Evolutionary conservation across 2,888 invertebrate genomes (phyloP).

Genomic region (Bruchidius siliquastri): DNA sequence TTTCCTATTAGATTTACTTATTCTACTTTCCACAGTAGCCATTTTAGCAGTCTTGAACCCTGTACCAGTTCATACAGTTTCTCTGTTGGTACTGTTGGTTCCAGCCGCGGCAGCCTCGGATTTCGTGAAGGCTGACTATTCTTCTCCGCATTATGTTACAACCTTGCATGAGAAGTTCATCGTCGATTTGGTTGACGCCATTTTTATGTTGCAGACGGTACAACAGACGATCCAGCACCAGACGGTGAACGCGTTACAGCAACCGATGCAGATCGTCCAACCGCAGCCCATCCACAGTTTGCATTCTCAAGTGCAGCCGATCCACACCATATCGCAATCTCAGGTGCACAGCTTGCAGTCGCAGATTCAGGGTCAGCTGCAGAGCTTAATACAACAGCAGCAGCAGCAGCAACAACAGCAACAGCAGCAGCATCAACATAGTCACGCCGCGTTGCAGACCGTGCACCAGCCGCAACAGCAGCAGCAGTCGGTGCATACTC

Average conservation of each 20-base stretch:
- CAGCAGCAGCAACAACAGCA: conserved; percentile 33
- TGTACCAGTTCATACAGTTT: too few species aligned
- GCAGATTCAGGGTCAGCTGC: conserved; percentile 37
- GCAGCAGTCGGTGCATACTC: conserved; percentile 14
- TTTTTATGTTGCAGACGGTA: conserved; percentile 5
- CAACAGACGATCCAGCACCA: conserved; percentile 38
- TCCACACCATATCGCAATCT: conserved; percentile 33
- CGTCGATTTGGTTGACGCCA: too few species aligned
- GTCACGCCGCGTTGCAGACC: conserved; percentile 20
- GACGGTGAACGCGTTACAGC: conserved; percentile 37
- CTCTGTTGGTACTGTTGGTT: too few species aligned
- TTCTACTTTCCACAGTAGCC: too few species aligned
- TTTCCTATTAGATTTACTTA: too few species aligned
- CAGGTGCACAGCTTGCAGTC: conserved; percentile 41
- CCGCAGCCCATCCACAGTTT: conserved; percentile 41
- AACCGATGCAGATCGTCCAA: conserved; percentile 44
- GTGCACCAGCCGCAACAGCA: conserved; percentile 8
- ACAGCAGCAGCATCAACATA: conserved; percentile 25
- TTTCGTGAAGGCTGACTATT: too few species aligned
- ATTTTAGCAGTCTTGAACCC: too few species aligned
- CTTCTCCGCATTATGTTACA: too few species aligned
- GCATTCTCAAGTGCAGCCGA: conserved; percentile 36
- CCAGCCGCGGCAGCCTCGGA: too few species aligned
- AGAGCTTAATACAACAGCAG: conserved; percentile 32
- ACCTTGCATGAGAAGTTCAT: too few species aligned